Percentiles rank a stretch among this genome's conserved stretches.
phyloP scores from a whole-genome alignment of 2,888 invertebrate genomes.

The Lepeophtheirus nordmannii region DNA sequence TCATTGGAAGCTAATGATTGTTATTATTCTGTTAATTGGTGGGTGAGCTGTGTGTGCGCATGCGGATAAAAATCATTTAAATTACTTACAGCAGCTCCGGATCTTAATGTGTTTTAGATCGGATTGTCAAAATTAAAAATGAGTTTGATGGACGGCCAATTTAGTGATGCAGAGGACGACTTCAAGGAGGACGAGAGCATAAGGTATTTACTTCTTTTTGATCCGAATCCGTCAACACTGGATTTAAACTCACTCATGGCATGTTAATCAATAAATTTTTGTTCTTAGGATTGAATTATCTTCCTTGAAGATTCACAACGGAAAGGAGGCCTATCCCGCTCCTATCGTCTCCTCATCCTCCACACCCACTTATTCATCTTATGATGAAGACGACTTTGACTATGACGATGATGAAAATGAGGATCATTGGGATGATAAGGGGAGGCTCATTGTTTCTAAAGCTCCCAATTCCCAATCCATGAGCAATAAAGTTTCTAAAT shows the following conservation, averaged over 20 bases:
- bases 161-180: slow-evolving; percentile 29
- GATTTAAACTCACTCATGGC: too few relatives aligned
- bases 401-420: slow-evolving; percentile 30
- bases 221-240: too few relatives aligned
- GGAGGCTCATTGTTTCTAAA: neutral
- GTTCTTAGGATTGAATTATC: neutral
- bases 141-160: slow-evolving; percentile 27
- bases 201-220: neutral
- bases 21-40: too few relatives aligned
- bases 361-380: slow-evolving; percentile 7
- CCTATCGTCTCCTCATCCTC: neutral
- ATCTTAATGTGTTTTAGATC: too few relatives aligned
- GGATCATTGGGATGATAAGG: slow-evolving; percentile 30
- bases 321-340: neutral
- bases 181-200: neutral
- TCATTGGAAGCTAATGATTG: too few relatives aligned
- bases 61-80: too few relatives aligned
- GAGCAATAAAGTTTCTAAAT: slow-evolving; percentile 35
- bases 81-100: too few relatives aligned
- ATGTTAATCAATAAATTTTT: neutral
- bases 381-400: slow-evolving; percentile 28
- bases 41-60: too few relatives aligned
- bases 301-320: neutral
- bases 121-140: neutral
- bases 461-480: slow-evolving; percentile 4